phyloP scores from a whole-genome alignment of 2,113 vertebrate genomes.

The Holacanthus passer region DNA sequence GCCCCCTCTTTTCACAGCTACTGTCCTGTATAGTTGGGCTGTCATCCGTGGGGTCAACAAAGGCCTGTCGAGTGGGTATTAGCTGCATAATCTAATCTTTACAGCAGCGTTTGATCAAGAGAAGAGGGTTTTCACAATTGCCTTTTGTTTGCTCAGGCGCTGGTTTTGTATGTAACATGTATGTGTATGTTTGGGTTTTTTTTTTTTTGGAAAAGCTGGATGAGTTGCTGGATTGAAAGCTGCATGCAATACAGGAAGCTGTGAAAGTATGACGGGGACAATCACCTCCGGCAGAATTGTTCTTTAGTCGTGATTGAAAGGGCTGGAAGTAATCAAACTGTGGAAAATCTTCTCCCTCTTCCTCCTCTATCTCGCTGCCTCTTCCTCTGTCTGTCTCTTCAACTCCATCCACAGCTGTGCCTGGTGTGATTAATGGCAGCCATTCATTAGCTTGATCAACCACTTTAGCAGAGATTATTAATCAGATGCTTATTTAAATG shows the following conservation, averaged over 20 bases:
- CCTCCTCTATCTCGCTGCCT: slow-evolving; percentile 3
- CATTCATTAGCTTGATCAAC: slow-evolving; percentile 84
- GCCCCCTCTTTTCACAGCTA: slow-evolving; percentile 29
- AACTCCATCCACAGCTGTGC: slow-evolving; percentile 52
- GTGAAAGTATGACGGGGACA: slow-evolving; percentile 23
- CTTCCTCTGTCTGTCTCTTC: slow-evolving; percentile 27
- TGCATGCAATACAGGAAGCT: not conserved
- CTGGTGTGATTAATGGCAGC: slow-evolving; percentile 79
- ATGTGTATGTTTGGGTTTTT: no score
- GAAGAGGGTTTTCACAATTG: slow-evolving; percentile 23
- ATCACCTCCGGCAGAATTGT: slow-evolving; percentile 41
- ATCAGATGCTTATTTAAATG: slow-evolving; percentile 85
- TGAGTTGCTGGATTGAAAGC: slow-evolving; percentile 14
- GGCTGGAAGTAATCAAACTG: slow-evolving; percentile 40
- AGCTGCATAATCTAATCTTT: slow-evolving; percentile 43
- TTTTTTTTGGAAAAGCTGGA: slow-evolving; percentile 32
- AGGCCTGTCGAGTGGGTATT: slow-evolving; percentile 31
- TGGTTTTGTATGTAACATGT: slow-evolving; percentile 14
- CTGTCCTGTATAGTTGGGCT: slow-evolving; percentile 30
- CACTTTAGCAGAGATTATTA: slow-evolving; percentile 82
- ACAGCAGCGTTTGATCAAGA: slow-evolving; percentile 24
- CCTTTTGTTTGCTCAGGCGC: slow-evolving; percentile 43
- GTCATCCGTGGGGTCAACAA: slow-evolving; percentile 64
- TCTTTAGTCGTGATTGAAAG: slow-evolving; percentile 48
- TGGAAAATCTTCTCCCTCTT: slow-evolving; percentile 4